Conservation (phyloP, 1,140 invertebrate genomes). For the Agrypnia vestita region DNA sequence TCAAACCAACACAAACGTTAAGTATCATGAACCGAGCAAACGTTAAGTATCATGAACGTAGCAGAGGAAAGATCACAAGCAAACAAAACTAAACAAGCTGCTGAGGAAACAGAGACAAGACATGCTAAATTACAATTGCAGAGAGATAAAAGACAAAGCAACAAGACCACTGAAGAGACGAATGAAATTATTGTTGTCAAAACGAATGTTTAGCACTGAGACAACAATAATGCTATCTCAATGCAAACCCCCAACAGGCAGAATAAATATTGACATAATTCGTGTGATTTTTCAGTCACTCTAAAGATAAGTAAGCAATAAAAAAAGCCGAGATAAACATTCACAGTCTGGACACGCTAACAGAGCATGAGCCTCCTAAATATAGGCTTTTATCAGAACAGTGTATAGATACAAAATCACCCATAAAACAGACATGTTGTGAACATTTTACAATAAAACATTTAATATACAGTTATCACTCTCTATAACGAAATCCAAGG, state of each 20-base stretch:
- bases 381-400: not conserved
- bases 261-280: conserved; percentile 22
- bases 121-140: too few relatives aligned
- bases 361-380: conserved; percentile 9
- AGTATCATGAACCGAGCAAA: too few relatives aligned
- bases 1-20: too few relatives aligned
- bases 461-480: too few relatives aligned
- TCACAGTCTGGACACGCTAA: conserved; percentile 12
- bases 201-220: not conserved
- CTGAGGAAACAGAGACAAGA: too few relatives aligned
- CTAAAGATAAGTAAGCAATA: not conserved
- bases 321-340: conserved; percentile 22
- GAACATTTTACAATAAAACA: not conserved
- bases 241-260: conserved; percentile 19
- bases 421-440: not conserved
- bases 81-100: too few relatives aligned
- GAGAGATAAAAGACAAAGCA: too few relatives aligned
- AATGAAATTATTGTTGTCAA: too few relatives aligned
- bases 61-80: too few relatives aligned
- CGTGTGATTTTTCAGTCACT: not conserved
- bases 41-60: too few relatives aligned
- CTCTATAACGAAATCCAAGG: too few relatives aligned
- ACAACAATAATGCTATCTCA: conserved; percentile 11
- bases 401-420: not conserved
- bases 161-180: too few relatives aligned